These are phyloP conservation scores for Macrochelys suwanniensis DNA, from an alignment of 2,797 vertebrate species.

Conservation along the genomic window DNA sequence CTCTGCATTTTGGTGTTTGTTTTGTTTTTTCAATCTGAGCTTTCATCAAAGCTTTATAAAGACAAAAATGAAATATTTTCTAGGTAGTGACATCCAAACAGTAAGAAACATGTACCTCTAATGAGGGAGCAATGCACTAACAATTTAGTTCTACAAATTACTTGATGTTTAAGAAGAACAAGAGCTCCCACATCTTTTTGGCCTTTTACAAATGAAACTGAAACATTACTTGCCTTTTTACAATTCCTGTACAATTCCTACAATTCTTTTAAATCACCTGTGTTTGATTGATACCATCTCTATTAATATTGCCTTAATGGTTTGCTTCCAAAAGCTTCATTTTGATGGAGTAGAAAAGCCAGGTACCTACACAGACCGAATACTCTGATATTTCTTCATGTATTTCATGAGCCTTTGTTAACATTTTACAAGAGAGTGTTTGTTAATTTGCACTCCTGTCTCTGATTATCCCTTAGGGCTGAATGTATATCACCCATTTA, in stretches of 20 bases:
- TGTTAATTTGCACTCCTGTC: background rate
- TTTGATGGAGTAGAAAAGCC: background rate
- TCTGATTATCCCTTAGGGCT: background rate
- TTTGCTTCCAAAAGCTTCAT: conserved; percentile 18
- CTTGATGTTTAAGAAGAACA: conserved; percentile 30
- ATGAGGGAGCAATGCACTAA: conserved; percentile 18
- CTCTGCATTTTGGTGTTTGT: conserved; percentile 43
- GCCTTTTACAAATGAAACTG: conserved; percentile 1
- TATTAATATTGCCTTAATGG: background rate
- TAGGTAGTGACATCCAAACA: conserved; percentile 60
- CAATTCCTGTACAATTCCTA: background rate
- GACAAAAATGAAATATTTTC: conserved; percentile 54
- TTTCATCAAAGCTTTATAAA: conserved; percentile 56
- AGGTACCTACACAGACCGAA: background rate
- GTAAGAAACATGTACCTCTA: conserved; percentile 21
- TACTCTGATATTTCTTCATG: background rate
- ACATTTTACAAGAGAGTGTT: background rate
- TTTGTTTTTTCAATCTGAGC: conserved; percentile 54
- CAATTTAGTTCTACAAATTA: conserved; percentile 33
- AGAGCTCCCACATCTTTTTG: background rate
- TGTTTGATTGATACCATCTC: conserved; percentile 14
- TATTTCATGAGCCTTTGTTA: background rate
- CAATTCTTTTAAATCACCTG: background rate
- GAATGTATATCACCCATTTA: background rate
- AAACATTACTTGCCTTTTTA: conserved; percentile 44